A percentile compares a stretch with the other conserved stretches of the same genome.
Conservation (phyloP, 1,140 invertebrate genomes). For the Heliconius nattereri region DNA sequence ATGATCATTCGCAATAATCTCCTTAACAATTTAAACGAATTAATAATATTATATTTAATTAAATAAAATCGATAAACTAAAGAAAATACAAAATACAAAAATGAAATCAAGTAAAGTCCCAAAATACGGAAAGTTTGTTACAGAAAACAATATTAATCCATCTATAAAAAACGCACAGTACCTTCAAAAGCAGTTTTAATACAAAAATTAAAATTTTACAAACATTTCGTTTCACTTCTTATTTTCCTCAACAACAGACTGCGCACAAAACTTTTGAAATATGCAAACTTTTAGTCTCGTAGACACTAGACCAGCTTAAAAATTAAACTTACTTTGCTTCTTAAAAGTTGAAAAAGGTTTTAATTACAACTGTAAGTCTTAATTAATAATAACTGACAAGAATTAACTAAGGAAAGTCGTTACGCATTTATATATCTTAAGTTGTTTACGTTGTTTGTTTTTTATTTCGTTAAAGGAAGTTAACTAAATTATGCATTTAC, state of each 20-base stretch:
- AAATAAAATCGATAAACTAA: neutral
- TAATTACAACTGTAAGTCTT: slow-evolving; percentile 8
- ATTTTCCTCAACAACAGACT: slow-evolving; percentile 2
- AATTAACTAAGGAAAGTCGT: neutral
- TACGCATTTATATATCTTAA: neutral
- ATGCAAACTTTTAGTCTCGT: slow-evolving; percentile 5
- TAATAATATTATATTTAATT: no score
- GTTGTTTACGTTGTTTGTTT: neutral
- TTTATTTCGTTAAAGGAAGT: no score
- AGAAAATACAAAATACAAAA: neutral
- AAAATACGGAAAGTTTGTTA: neutral
- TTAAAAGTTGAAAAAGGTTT: neutral
- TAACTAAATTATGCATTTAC: no score
- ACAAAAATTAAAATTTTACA: neutral
- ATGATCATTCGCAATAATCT: no score
- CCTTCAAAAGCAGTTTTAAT: neutral
- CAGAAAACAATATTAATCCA: no score
- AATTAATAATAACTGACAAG: slow-evolving; percentile 2
- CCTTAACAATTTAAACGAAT: no score
- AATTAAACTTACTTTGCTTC: neutral
- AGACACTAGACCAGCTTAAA: slow-evolving; percentile 14
- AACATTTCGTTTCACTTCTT: slow-evolving; percentile 7
- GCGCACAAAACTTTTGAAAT: slow-evolving; percentile 12
- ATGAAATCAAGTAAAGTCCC: neutral
- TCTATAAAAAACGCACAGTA: neutral